These are phyloP conservation scores for Achatina immaculata DNA, from an alignment of 1,140 invertebrate species.

Conservation along the genomic window DNA sequence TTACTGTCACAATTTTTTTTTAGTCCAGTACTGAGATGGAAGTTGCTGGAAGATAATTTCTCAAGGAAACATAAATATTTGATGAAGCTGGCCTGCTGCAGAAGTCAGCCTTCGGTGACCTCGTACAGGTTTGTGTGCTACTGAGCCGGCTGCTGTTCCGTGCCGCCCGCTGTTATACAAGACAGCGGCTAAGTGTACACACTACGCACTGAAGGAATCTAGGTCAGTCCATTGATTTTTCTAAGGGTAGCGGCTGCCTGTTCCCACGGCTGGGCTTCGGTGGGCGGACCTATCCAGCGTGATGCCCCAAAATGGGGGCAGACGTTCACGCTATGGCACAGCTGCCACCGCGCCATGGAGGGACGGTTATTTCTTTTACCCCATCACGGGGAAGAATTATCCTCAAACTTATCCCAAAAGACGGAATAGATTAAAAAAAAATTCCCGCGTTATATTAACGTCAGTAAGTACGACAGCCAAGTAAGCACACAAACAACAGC, in stretches of 20 bases:
- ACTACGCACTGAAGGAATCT: conserved; percentile 27
- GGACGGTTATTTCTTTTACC: not conserved
- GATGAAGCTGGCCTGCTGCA: too few relatives aligned
- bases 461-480: too few relatives aligned
- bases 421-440: too few relatives aligned
- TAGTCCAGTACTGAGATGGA: too few relatives aligned
- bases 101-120: not conserved
- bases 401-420: too few relatives aligned
- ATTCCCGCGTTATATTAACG: too few relatives aligned
- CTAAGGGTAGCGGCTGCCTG: not conserved
- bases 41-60: too few relatives aligned
- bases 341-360: not conserved
- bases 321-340: conserved; percentile 17
- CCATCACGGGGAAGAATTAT: too few relatives aligned
- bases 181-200: not conserved
- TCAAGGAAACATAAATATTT: too few relatives aligned
- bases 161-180: not conserved
- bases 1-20: too few relatives aligned
- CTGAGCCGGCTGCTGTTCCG: not conserved
- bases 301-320: conserved; percentile 2
- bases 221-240: conserved; percentile 33
- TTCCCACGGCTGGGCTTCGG: conserved; percentile 9
- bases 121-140: not conserved
- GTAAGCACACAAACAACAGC: too few relatives aligned
- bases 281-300: conserved; percentile 19